Base-by-base conservation (phyloP, 2,888 invertebrate species). In the Metellina segmentata region DNA sequence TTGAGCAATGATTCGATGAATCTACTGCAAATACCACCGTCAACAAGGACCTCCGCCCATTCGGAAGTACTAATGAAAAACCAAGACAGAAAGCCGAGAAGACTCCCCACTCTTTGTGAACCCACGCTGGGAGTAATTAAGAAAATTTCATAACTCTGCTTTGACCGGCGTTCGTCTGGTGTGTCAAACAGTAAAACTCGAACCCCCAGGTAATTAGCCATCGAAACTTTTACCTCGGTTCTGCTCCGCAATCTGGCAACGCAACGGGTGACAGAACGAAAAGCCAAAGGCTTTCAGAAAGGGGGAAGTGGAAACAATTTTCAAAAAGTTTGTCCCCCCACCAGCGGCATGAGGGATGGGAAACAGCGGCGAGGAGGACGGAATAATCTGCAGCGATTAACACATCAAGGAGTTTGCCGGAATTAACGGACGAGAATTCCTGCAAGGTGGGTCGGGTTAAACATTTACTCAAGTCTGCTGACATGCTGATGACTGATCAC, bases 31-130 rank as follows among this genome's bases (percentile, higher is more conserved):
- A 82, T 82, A 82, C 69, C n/a, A 70, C 49, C 79, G 20, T 13
- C 20, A 49, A 61, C 16, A 61, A 61, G 4, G 19, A 19, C 74
- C 85, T 48, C 20, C 8, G 8, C 8, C 20, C 16, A 88, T 74
- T 88, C 81, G 81, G n/a, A 74, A 88, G 75, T 81, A 74, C 81
- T 81, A 88, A 88, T 88, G 81, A 81, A 88, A 87, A 88, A 88
- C 88, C 69, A 4, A 49, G 34, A 11, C 61, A 61, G 88, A 74
- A 88, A 87, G 81, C 81, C 81, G 81, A 81, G 74, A 69, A 16
- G 34, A 20, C 13, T 13, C 34, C 87, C 72, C 53, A 48, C n/a
- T 48, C 34, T 69, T 85, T 71, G 52, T 74, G 53, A 61, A 8
- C 34, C 34, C 34, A 19, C 69, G 9, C 34, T n/a, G 49, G 34